Evolutionary conservation across 2,113 vertebrate genomes (phyloP).

Genomic region (Mirounga angustirostris): DNA sequence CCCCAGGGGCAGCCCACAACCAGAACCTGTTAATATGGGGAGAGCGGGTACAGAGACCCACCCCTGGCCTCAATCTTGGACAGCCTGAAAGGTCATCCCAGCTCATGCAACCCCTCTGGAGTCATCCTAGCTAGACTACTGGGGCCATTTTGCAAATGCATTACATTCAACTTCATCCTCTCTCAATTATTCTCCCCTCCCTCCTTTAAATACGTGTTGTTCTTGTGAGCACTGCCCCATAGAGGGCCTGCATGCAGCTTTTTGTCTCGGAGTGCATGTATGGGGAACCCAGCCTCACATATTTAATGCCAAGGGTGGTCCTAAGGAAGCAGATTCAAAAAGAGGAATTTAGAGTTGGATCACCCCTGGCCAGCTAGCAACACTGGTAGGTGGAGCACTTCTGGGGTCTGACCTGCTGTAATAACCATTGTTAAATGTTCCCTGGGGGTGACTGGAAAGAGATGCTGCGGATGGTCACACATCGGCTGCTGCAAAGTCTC

Average conservation of each 20-base stretch:
- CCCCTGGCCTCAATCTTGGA: not conserved
- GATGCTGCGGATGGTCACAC: not conserved
- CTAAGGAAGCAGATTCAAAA: constrained; percentile 12
- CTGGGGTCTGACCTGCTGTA: not conserved
- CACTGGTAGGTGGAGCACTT: not conserved
- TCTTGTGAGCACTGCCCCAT: not conserved
- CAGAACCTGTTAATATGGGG: not conserved
- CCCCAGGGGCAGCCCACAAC: not conserved
- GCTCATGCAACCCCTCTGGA: not conserved
- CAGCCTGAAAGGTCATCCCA: not conserved
- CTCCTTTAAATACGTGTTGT: not conserved
- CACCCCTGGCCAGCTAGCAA: not conserved
- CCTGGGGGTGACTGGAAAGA: not conserved
- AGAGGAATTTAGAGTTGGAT: not conserved
- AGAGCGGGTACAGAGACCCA: not conserved
- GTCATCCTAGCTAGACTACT: not conserved
- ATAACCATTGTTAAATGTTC: not conserved
- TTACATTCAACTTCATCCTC: not conserved
- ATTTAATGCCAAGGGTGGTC: not conserved
- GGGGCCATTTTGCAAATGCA: not conserved
- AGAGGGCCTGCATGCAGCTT: not conserved
- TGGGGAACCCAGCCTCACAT: not conserved
- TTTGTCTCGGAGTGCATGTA: not conserved
- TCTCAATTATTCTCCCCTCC: not conserved
- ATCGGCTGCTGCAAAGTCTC: not conserved